Conservation (phyloP, 1,140 invertebrate genomes). For the Octopus sinensis region DNA sequence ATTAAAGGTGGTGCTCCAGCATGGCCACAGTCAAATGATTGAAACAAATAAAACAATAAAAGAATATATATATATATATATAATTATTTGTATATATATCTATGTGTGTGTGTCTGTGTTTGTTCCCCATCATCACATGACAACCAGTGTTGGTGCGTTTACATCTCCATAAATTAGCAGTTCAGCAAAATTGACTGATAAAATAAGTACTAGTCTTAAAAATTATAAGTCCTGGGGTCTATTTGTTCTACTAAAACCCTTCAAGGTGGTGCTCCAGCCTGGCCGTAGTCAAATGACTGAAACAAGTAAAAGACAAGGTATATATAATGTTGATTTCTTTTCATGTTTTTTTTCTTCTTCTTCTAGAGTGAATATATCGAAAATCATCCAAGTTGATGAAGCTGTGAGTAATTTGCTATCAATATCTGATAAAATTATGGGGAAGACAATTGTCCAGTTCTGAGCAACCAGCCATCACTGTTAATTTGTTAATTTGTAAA, state of each 20-base stretch:
- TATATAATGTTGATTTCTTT: constrained; percentile 9
- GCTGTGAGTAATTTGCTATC: constrained; percentile 39
- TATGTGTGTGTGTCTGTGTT: no score
- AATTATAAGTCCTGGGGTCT: background rate
- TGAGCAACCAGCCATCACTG: background rate
- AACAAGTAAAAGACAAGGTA: no score
- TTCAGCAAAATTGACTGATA: background rate
- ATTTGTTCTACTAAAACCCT: background rate
- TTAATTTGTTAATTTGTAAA: no score
- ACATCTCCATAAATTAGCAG: background rate
- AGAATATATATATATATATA: no score
- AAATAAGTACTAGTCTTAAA: background rate
- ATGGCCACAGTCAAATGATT: no score
- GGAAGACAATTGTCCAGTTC: background rate
- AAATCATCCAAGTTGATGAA: constrained; percentile 51
- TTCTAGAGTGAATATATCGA: constrained; percentile 53
- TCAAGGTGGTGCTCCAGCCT: background rate
- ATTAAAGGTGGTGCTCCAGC: no score
- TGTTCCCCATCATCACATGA: no score
- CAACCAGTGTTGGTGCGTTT: no score
- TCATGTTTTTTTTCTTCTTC: constrained; percentile 7
- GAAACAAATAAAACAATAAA: no score
- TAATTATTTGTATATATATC: no score
- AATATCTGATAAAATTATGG: background rate
- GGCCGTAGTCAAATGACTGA: background rate